phyloP scores from a whole-genome alignment of 2,888 invertebrate species.

The Tenodera sinensis region DNA sequence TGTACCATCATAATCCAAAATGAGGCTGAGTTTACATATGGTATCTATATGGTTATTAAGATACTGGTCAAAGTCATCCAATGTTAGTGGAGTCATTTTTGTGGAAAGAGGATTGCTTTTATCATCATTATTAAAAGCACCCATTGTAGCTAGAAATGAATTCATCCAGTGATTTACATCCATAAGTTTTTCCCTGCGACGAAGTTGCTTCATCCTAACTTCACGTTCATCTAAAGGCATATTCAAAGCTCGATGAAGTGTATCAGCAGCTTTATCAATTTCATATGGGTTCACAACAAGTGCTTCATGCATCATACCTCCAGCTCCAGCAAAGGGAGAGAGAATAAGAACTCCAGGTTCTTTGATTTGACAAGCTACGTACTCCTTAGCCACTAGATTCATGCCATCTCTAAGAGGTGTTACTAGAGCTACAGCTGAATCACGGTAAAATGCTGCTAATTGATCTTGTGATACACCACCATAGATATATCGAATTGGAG shows the following conservation, averaged over 20 bases:
- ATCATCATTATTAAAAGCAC: slow-evolving; percentile 39
- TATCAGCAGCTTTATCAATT: slow-evolving; percentile 80
- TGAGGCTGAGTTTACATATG: slow-evolving; percentile 42
- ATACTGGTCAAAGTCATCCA: slow-evolving; percentile 43
- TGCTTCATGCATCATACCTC: slow-evolving; percentile 92
- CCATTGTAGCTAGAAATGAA: slow-evolving; percentile 43
- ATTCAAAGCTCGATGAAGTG: slow-evolving; percentile 61
- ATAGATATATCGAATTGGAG: slow-evolving; percentile 85
- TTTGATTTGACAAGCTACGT: slow-evolving; percentile 87
- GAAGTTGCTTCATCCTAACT: slow-evolving; percentile 45
- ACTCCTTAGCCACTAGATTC: slow-evolving; percentile 91
- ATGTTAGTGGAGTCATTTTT: slow-evolving; percentile 41
- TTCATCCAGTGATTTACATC: slow-evolving; percentile 47
- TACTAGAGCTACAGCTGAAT: slow-evolving; percentile 81
- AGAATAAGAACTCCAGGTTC: slow-evolving; percentile 82
- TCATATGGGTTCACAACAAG: slow-evolving; percentile 87
- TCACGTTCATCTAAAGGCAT: slow-evolving; percentile 47
- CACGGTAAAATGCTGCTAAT: slow-evolving; percentile 80
- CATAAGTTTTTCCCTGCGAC: slow-evolving; percentile 42
- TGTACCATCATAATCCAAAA: slow-evolving; percentile 48
- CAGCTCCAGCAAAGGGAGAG: slow-evolving; percentile 88
- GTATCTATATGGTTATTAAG: slow-evolving; percentile 40
- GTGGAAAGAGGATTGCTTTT: slow-evolving; percentile 37
- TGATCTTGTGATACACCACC: slow-evolving; percentile 85
- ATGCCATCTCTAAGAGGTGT: slow-evolving; percentile 86